Conservation (phyloP, 2,797 vertebrate genomes). For the Siniperca obscura region DNA sequence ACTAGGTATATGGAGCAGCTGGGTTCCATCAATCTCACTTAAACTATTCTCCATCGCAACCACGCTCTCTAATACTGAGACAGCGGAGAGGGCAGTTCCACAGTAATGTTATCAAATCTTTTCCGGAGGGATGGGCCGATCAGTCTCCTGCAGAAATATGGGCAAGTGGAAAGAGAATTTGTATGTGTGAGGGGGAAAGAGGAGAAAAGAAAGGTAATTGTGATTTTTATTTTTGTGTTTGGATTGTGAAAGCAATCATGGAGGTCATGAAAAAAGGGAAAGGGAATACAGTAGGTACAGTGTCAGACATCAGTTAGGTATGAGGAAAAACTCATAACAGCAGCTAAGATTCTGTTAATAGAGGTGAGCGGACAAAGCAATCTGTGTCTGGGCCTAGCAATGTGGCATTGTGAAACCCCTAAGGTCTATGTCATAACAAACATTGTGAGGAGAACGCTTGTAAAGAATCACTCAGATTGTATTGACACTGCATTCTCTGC, state of each 20-base stretch:
- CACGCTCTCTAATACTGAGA: constrained; percentile 75
- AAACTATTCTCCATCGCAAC: constrained; percentile 73
- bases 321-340: constrained; percentile 58
- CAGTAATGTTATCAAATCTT: constrained; percentile 80
- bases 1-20: constrained; percentile 78
- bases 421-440: constrained; percentile 64
- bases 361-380: constrained; percentile 60
- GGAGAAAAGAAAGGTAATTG: constrained; percentile 35
- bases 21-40: constrained; percentile 86
- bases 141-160: constrained; percentile 66
- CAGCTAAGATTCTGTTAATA: constrained; percentile 68
- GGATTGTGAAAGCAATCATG: constrained; percentile 39
- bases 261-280: constrained; percentile 20
- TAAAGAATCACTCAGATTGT: constrained; percentile 58
- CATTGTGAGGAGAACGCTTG: constrained; percentile 48
- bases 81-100: constrained; percentile 76
- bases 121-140: constrained; percentile 71
- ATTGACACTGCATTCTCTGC: constrained; percentile 54
- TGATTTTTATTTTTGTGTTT: constrained; percentile 46
- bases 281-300: not conserved
- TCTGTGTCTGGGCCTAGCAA: constrained; percentile 55
- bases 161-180: constrained; percentile 36
- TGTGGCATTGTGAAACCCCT: constrained; percentile 46
- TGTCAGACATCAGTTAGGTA: constrained; percentile 48
- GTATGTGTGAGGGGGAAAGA: constrained; percentile 13